Evolutionary conservation across 2,113 vertebrate genomes (phyloP), one percentile per base, ranked within the genome.

Genomic region (Lamprologus speciosus): DNA sequence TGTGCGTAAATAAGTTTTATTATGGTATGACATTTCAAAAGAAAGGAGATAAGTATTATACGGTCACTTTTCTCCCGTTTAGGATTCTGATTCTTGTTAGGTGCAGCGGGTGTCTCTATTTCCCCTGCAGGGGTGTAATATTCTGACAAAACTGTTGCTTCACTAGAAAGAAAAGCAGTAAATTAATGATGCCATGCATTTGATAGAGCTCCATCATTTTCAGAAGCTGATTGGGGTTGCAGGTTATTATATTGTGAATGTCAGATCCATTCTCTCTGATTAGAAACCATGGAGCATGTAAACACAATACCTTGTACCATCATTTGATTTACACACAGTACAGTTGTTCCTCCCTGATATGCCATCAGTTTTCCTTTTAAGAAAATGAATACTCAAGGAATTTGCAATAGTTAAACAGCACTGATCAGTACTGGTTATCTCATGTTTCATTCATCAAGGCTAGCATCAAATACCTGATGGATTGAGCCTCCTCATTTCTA

Each of bases 231-330:
- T 12, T 54, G 13, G 10, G 31, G 54, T 28, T 80, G 45, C 11
- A 28, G 45, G 51, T 82, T 55, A 83, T 90, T 93, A 51, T 42
- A 33, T 54, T 21, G 47, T 9, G 8, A 87, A 87, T 85, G 86
- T 21, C 58, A 80, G 17, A 53, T 13, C 16, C 47, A 42, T 63
- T 73, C n/a, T 68, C 80, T 65, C 17, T 86, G 75, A 73, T 84
- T 83, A 79, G n/a, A 47, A 70, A 57, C 28, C 21, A 31, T 8
- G 5, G 50, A 51, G 83, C 58, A 75, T 47, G 47, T 65, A 42
- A 86, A 84, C 65, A 57, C 63, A 10, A 42, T 40, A 55, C 35
- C 63, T 57, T 19, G 19, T 6, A 33, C 4, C 31, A 7, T 78
- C n/a, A 8, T 70, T 79, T 23, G 26, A 85, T 70, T 57, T 47